These are phyloP conservation scores for Andrena trimmerana DNA, from an alignment of 2,888 invertebrate species.

Conservation along the genomic window DNA sequence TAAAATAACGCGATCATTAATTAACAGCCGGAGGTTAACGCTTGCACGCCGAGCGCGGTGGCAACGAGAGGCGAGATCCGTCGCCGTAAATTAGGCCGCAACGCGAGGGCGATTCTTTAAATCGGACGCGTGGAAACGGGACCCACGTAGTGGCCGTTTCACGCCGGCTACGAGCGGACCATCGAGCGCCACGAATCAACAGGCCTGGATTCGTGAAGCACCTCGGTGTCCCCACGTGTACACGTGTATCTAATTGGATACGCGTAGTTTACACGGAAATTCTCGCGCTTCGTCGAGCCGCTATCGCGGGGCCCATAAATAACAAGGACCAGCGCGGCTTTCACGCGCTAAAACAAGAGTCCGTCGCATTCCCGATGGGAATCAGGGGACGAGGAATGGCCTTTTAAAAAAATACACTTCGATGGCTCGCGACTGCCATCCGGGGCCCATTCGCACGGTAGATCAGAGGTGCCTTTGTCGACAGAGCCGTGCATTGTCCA, in stretches of 20 bases:
- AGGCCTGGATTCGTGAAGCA: conserved; percentile 24
- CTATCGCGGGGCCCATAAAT: conserved; percentile 51
- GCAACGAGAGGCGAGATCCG: conserved; percentile 12
- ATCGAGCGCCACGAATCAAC: conserved; percentile 36
- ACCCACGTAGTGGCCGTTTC: background rate
- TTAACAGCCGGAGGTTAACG: conserved; percentile 55
- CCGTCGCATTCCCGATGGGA: conserved; percentile 38
- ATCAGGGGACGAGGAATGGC: conserved; percentile 18
- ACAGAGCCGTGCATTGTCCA: too few relatives aligned
- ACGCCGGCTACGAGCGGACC: conserved; percentile 8
- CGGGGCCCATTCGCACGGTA: background rate
- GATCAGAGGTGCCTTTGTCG: background rate
- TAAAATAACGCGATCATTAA: conserved; percentile 59
- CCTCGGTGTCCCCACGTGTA: background rate
- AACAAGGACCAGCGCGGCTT: conserved; percentile 34
- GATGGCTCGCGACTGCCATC: background rate
- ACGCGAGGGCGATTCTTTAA: conserved; percentile 51
- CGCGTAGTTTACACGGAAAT: conserved; percentile 37
- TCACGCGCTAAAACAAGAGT: conserved; percentile 42
- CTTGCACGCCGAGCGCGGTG: background rate
- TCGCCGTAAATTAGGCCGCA: conserved; percentile 60
- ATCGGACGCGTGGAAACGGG: conserved; percentile 38
- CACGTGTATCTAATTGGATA: conserved; percentile 53
- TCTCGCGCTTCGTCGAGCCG: conserved; percentile 23
- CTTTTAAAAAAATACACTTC: background rate